Conservation (phyloP, 2,888 invertebrate species). For the Chrysina gloriosa region DNA sequence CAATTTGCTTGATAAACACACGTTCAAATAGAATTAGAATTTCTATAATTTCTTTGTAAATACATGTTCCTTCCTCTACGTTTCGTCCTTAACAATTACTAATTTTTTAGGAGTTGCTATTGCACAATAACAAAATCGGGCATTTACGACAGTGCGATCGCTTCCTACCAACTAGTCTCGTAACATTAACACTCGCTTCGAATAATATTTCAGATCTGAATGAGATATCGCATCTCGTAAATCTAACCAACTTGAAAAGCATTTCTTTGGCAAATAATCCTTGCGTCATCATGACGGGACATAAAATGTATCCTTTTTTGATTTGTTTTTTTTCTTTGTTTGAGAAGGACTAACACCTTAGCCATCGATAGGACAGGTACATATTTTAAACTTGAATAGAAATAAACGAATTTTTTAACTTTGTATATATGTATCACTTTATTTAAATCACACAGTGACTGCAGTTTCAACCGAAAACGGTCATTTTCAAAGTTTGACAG, state of each 20-base stretch:
- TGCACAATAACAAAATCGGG: conserved; percentile 88
- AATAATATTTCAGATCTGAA: conserved; percentile 88
- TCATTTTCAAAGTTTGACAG: too few species aligned
- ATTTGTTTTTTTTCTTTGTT: too few species aligned
- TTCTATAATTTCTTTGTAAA: too few species aligned
- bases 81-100: conserved; percentile 33
- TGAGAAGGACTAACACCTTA: too few species aligned
- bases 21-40: too few species aligned
- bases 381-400: too few species aligned
- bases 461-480: too few species aligned
- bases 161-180: conserved; percentile 81
- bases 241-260: conserved; percentile 80
- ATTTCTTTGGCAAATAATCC: conserved; percentile 90
- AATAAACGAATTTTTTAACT: too few species aligned
- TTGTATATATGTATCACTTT: too few species aligned
- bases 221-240: conserved; percentile 84
- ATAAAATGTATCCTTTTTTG: conserved; percentile 82
- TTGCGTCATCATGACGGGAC: conserved; percentile 83
- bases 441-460: too few species aligned
- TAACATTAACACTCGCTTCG: conserved; percentile 81
- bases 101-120: conserved; percentile 77
- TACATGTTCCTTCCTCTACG: not conserved
- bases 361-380: too few species aligned
- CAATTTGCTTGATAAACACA: too few species aligned
- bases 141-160: conserved; percentile 85